Base-by-base conservation (phyloP, 1,140 invertebrate species). In the Thaumetopoea pityocampa region DNA sequence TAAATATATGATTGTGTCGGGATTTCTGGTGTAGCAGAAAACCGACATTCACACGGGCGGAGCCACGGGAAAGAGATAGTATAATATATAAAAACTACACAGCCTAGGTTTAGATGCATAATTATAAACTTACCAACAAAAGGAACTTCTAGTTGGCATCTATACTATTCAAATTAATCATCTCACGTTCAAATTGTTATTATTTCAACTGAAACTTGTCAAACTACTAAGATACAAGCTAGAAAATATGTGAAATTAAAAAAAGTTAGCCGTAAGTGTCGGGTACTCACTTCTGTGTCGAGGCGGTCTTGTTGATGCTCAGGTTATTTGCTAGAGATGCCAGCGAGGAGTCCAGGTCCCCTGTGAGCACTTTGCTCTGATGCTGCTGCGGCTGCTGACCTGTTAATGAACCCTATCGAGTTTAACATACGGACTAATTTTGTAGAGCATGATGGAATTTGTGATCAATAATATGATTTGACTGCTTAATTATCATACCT, bases 301-400 rank as follows among this genome's bases (percentile, higher is more conserved):
- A 87, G n/a, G 88, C 89, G 54, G 89, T 89, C 80, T 94, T 95
- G 76, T 96, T 96, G 49, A 98, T 97, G 66, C 93, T 92, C 37
- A 98, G 89, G 87, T 97, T 98, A 83, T 96, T 93, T 44, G 95
- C 96, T 47, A 98, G 85, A 40, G 91, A 93, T 30, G 95, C 95
- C 26, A 98, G 88, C 61, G 94, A 97, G 37, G 94, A 94, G 78
- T 98, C 95, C 63, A 98, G 87, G 85, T 98, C 96, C 32, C 94
- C 94, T 10, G 95, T 96, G 45, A 98, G 87, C 43, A 97, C 91
- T 78, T 93, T 93, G 12, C 90, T 88, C 27, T 84, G 47, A 28
- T 88, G 59, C 45, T 85, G 87, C 27, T 80, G 76, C 20, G 71
- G 72, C 50, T 87, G 87, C 62, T 88, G 88, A 47, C 76, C 76